Evolutionary conservation across 2,797 vertebrate species (phyloP).

Genomic region (Protosalanx chinensis): DNA sequence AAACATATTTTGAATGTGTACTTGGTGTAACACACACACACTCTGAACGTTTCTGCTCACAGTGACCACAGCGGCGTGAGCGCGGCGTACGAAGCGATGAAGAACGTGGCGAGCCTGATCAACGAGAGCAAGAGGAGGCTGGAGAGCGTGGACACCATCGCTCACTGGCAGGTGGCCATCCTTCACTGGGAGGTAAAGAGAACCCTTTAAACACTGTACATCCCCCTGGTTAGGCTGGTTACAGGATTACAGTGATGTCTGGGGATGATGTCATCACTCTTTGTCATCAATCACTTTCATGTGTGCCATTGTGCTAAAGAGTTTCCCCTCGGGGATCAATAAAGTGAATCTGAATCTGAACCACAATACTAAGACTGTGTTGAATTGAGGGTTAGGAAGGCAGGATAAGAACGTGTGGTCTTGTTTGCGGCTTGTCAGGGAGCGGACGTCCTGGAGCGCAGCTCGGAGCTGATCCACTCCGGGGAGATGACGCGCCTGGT

Average conservation of each 20-base stretch:
- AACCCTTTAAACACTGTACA: not conserved
- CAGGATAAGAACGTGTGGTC: too few species aligned
- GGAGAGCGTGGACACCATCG: constrained; percentile 94
- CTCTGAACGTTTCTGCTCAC: constrained; percentile 25
- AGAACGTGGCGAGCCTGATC: constrained; percentile 94
- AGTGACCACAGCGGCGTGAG: constrained; percentile 88
- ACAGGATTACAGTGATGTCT: too few species aligned
- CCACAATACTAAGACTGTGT: not conserved
- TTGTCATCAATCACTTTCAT: too few species aligned
- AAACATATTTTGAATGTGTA: not conserved
- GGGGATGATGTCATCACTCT: too few species aligned
- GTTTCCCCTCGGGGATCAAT: too few species aligned
- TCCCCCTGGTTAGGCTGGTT: not conserved
- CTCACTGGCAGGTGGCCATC: constrained; percentile 94
- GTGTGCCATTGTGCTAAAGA: too few species aligned
- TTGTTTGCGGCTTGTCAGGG: constrained; percentile 62
- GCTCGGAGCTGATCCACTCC: constrained; percentile 93
- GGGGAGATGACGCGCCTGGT: constrained; percentile 87
- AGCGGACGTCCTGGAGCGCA: constrained; percentile 83
- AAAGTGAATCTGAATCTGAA: too few species aligned
- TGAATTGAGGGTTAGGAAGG: not conserved
- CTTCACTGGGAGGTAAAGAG: constrained; percentile 90
- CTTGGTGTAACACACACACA: not conserved
- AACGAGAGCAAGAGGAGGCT: constrained; percentile 93
- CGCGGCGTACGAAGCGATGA: constrained; percentile 92